Evolutionary conservation across 2,113 vertebrate genomes (phyloP).

Genomic region (Dipodomys ordii): DNA sequence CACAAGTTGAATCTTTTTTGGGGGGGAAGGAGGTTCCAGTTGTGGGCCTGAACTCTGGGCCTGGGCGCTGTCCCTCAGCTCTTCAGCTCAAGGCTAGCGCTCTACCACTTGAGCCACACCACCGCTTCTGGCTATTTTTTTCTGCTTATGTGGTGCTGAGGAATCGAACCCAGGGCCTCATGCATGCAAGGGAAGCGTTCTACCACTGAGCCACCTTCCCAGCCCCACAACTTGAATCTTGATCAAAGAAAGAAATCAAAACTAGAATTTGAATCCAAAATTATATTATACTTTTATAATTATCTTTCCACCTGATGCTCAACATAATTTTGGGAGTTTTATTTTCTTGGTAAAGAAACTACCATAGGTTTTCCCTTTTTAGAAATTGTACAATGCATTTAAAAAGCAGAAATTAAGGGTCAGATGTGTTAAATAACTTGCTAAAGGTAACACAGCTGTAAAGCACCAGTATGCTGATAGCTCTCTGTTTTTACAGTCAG

Average conservation of each 20-base stretch:
- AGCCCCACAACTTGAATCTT: background rate
- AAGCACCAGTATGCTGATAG: background rate
- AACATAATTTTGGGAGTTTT: background rate
- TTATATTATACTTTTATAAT: background rate
- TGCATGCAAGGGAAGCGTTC: too few species aligned
- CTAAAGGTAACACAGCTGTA: background rate
- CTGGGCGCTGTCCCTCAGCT: too few species aligned
- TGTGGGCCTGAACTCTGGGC: too few species aligned
- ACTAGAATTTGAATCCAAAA: slow-evolving; percentile 31
- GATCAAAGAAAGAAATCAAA: slow-evolving; percentile 41
- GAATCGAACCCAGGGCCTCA: too few species aligned
- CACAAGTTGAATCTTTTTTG: background rate
- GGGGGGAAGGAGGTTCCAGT: too few species aligned
- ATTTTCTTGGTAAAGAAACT: background rate
- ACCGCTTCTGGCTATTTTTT: too few species aligned
- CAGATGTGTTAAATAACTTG: background rate
- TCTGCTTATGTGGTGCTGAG: too few species aligned
- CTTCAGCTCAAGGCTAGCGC: too few species aligned
- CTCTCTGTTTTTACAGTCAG: background rate
- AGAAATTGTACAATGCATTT: background rate
- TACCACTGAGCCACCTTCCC: too few species aligned
- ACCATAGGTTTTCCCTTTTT: background rate
- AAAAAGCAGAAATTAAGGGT: background rate
- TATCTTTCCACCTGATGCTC: background rate
- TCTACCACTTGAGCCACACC: too few species aligned